Conservation (phyloP, 2,113 vertebrate genomes). For the Tiliqua scincoides region DNA sequence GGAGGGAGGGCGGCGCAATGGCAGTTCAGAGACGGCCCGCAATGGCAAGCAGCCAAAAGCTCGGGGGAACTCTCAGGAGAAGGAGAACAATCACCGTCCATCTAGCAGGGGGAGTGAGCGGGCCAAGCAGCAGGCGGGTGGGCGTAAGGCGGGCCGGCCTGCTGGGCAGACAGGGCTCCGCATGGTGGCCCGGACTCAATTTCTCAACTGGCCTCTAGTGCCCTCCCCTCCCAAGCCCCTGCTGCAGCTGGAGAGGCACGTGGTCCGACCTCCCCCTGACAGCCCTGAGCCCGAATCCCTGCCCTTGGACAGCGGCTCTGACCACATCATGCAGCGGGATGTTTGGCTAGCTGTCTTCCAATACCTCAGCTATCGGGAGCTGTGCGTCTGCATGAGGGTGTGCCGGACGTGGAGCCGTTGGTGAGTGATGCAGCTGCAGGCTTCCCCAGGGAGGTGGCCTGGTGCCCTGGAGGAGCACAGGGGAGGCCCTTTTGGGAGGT, state of each 20-base stretch:
- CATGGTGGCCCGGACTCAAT: conserved; percentile 74
- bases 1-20: conserved; percentile 61
- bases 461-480: not conserved
- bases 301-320: conserved; percentile 85
- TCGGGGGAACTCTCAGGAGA: conserved; percentile 70
- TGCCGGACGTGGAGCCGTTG: conserved; percentile 94
- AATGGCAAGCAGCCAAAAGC: conserved; percentile 68
- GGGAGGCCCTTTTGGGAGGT: not conserved
- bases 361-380: conserved; percentile 85
- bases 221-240: conserved; percentile 79
- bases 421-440: conserved; percentile 70
- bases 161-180: conserved; percentile 74
- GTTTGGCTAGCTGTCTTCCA: conserved; percentile 90
- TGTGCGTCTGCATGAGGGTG: conserved; percentile 92
- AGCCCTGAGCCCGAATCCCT: conserved; percentile 91
- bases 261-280: conserved; percentile 87
- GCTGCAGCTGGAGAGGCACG: conserved; percentile 88
- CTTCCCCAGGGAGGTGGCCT: not conserved
- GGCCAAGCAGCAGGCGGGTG: conserved; percentile 23
- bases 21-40: conserved; percentile 62
- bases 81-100: conserved; percentile 58
- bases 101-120: conserved; percentile 23
- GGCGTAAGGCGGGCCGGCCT: conserved; percentile 62
- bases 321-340: conserved; percentile 86
- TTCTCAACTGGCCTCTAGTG: conserved; percentile 85